Conservation (phyloP, 2,888 invertebrate genomes). For the Drosophila fungiperda region DNA sequence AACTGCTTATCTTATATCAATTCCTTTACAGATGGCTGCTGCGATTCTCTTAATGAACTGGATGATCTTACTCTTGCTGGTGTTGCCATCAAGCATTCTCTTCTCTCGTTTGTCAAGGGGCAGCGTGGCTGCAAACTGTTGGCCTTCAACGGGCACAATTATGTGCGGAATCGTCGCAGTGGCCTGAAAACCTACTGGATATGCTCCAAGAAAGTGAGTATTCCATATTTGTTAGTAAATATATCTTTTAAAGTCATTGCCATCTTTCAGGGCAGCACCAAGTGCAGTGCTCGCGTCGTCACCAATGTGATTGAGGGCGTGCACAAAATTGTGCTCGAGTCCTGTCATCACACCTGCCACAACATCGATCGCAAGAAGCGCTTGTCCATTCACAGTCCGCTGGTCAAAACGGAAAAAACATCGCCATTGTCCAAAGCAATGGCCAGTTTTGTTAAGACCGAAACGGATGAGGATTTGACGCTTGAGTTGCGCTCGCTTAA, state of each 20-base stretch:
- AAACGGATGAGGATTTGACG: conserved; percentile 59
- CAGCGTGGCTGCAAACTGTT: conserved; percentile 84
- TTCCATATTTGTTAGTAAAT: background rate
- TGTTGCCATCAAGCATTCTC: conserved; percentile 64
- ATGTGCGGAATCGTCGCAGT: conserved; percentile 84
- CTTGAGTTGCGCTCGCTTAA: conserved; percentile 64
- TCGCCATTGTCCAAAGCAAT: conserved; percentile 13
- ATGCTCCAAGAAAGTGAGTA: conserved; percentile 84
- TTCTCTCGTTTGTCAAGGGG: conserved; percentile 78
- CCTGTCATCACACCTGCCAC: conserved; percentile 83
- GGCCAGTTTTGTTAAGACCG: conserved; percentile 44
- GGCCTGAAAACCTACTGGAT: conserved; percentile 85
- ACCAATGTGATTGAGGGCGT: conserved; percentile 84
- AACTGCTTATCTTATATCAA: background rate
- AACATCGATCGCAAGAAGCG: conserved; percentile 81
- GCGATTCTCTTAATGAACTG: conserved; percentile 26
- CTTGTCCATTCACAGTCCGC: conserved; percentile 24
- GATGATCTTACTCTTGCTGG: conserved; percentile 35
- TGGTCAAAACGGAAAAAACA: conserved; percentile 29
- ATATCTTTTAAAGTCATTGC: background rate
- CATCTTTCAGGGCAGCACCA: conserved; percentile 82
- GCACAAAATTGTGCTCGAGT: conserved; percentile 84
- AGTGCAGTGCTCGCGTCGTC: conserved; percentile 84
- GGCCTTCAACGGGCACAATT: conserved; percentile 82
- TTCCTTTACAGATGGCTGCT: conserved; percentile 39